phyloP scores from a whole-genome alignment of 2,888 invertebrate genomes.

The Cacoxenus indagator region DNA sequence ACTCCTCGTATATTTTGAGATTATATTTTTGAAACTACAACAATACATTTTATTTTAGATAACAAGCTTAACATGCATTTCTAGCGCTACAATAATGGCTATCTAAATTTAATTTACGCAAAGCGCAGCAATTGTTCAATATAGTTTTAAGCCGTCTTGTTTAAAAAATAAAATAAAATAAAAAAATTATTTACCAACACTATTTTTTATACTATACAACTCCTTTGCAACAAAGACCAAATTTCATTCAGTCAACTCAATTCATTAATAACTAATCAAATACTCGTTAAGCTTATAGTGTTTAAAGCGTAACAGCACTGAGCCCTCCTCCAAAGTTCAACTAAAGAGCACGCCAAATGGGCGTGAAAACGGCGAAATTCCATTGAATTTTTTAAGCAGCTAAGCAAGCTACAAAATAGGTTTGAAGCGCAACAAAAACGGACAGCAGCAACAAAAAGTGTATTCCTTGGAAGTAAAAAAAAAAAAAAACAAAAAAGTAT shows the following conservation, averaged over 20 bases:
- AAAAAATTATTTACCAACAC: background rate
- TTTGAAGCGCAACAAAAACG: background rate
- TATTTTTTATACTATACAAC: background rate
- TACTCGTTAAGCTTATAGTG: conserved; percentile 51
- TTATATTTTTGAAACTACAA: no score
- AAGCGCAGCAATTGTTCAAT: no score
- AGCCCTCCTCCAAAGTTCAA: background rate
- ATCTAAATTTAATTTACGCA: no score
- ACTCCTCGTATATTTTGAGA: no score
- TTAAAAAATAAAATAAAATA: background rate
- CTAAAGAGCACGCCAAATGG: background rate
- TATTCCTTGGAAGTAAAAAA: no score
- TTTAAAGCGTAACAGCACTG: background rate
- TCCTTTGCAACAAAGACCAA: background rate
- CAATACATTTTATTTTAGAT: no score
- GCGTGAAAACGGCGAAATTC: background rate
- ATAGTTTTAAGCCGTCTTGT: no score
- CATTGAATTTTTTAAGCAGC: conserved; percentile 21
- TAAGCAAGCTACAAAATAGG: background rate
- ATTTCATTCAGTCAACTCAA: conserved; percentile 29
- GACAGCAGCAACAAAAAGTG: background rate
- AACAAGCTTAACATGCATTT: no score
- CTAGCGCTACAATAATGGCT: no score
- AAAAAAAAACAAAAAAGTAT: background rate
- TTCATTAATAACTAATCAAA: conserved; percentile 65